Base-by-base conservation (phyloP, 2,113 vertebrate genomes). In the Oreochromis aureus region DNA sequence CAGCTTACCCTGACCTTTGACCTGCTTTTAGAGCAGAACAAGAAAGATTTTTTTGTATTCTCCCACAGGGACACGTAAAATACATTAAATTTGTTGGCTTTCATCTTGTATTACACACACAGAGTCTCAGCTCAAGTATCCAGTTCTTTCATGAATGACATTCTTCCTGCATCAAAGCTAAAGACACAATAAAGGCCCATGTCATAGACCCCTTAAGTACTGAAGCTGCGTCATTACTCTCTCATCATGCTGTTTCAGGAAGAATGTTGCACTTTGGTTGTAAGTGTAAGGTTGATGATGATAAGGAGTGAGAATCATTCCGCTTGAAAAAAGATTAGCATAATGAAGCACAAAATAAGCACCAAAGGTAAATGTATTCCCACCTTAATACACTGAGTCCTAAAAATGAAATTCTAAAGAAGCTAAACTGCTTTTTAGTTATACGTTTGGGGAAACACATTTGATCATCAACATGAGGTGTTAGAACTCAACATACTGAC, bases 181-280 rank as follows among this genome's bases (percentile, higher is more conserved):
- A 32, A 36, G 22, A 82, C 39, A 34, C 32, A 34, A 34, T 34
- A 34, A 34, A 7, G 30, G 53, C 34, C 80, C 3, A 2, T 87
- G 82, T 89, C n/a, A 16, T 10, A 16, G 41, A 71, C 18, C 46
- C 27, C 41, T 61, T 36, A 58, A 39, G 84, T 69, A 18, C 24
- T 41, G 82, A 36, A n/a, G 66, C 87, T 66, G 78, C 66, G 4
- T 85, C 87, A 58, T 54, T 80, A 51, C 32, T 80, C 82, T 81
- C 73, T 66, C 82, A 66, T 86, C 82, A 22, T 66, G 80, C 76
- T 80, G 56, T 46, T 63, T 56, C 16, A 30, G 82, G 63, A 80
- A 58, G 63, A 78, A 79, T 55, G 81, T 56, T 11, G 82, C 84
- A 36, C 34, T 56, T 69, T 7, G 10, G 84, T 32, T 58, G 13